Evolutionary conservation across 2,797 vertebrate species (phyloP).

Genomic region (Pelochelys cantorii): DNA sequence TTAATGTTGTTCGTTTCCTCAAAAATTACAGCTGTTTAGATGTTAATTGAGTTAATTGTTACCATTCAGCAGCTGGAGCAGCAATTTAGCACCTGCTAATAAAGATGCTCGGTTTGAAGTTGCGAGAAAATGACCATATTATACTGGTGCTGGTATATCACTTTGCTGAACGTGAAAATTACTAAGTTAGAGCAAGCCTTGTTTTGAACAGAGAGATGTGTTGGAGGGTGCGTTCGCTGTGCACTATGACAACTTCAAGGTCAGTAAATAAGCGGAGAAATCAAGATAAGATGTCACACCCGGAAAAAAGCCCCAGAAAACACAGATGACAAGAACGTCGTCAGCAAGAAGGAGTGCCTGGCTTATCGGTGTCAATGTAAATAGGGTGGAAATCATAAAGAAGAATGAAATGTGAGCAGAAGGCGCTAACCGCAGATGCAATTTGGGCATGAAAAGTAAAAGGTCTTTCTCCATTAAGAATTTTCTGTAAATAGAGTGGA

Average conservation of each 20-base stretch:
- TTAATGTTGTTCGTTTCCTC: slow-evolving; percentile 80
- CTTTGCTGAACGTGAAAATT: slow-evolving; percentile 9
- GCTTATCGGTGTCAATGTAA: background rate
- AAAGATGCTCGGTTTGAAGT: slow-evolving; percentile 47
- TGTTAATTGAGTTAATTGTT: slow-evolving; percentile 80
- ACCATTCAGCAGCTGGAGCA: slow-evolving; percentile 76
- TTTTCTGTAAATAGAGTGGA: background rate
- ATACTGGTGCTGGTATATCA: background rate
- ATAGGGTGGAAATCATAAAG: background rate
- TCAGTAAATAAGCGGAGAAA: background rate
- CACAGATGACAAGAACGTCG: background rate
- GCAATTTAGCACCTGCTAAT: slow-evolving; percentile 80
- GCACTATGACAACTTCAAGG: background rate
- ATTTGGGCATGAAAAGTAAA: background rate
- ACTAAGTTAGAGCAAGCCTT: background rate
- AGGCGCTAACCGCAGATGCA: accelerated
- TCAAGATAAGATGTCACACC: background rate
- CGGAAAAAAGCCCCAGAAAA: background rate
- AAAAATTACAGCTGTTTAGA: slow-evolving; percentile 81
- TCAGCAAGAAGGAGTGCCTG: background rate
- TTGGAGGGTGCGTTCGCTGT: background rate
- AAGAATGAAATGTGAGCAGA: background rate
- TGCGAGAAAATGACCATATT: slow-evolving; percentile 52
- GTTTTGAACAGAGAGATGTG: background rate
- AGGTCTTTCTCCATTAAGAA: background rate